Evolutionary conservation across 1,140 invertebrate genomes (phyloP).

Genomic region (Eupristina koningsbergeri): DNA sequence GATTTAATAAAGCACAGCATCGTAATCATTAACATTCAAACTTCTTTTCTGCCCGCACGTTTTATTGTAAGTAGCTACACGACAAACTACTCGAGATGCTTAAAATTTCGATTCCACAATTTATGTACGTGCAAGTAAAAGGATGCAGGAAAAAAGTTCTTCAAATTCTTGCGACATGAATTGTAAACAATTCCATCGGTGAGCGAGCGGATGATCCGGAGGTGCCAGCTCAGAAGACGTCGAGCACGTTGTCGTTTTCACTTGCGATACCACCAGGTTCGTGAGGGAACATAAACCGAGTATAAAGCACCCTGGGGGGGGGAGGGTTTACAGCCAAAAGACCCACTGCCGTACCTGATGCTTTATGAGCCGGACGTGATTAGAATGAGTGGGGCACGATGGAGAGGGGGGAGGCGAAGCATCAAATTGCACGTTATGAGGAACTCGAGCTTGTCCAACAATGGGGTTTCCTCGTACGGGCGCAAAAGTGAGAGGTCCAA

Average conservation of each 20-base stretch:
- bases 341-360: slow-evolving; percentile 25
- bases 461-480: background rate
- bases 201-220: background rate
- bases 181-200: background rate
- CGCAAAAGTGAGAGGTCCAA: background rate
- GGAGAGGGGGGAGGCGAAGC: too few species aligned
- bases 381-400: background rate
- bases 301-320: background rate
- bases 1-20: background rate
- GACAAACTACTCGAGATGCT: too few species aligned
- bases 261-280: background rate
- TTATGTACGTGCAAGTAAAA: too few species aligned
- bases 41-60: background rate
- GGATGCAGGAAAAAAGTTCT: too few species aligned
- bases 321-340: slow-evolving; percentile 30
- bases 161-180: too few species aligned
- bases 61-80: background rate
- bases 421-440: too few species aligned
- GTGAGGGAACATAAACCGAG: background rate
- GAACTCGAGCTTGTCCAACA: slow-evolving; percentile 22
- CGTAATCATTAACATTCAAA: background rate
- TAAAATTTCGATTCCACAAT: too few species aligned
- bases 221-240: background rate
- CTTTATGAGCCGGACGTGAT: slow-evolving; percentile 32
- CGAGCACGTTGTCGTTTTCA: background rate